These are phyloP conservation scores for Suricata suricatta DNA, from an alignment of 2,113 vertebrate species.

Conservation along the genomic window DNA sequence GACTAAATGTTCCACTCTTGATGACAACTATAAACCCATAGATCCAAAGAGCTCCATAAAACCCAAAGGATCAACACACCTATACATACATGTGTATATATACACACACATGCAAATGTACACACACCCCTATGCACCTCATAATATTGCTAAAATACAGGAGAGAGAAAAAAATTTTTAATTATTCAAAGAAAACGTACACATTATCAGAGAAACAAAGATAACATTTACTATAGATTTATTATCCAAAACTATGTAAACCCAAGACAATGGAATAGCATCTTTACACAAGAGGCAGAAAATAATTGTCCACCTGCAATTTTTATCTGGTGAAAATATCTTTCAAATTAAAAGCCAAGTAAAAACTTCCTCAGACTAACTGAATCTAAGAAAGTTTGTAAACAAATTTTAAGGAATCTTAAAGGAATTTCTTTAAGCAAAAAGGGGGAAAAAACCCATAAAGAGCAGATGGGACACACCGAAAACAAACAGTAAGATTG, in stretches of 20 bases:
- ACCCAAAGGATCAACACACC: not conserved
- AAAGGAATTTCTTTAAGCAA: conserved; percentile 9
- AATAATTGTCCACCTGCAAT: not conserved
- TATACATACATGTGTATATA: fast-evolving
- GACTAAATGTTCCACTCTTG: not conserved
- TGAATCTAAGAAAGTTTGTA: not conserved
- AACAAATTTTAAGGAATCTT: not conserved
- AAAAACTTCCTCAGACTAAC: not conserved
- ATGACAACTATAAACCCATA: not conserved
- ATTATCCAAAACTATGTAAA: not conserved
- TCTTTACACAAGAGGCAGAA: not conserved
- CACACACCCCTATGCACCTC: not conserved
- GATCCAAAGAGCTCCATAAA: not conserved
- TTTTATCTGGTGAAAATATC: not conserved
- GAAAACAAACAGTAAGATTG: not conserved
- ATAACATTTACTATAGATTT: not conserved
- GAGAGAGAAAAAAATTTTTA: not conserved
- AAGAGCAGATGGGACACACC: not conserved
- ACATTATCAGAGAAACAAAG: not conserved
- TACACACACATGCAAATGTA: not conserved
- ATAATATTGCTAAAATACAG: not conserved
- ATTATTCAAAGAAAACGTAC: not conserved
- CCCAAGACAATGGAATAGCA: not conserved
- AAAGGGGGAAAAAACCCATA: not conserved
- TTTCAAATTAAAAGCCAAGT: not conserved